Conservation (phyloP, 2,797 vertebrate genomes). For the Cynodonichthys magdalenae region DNA sequence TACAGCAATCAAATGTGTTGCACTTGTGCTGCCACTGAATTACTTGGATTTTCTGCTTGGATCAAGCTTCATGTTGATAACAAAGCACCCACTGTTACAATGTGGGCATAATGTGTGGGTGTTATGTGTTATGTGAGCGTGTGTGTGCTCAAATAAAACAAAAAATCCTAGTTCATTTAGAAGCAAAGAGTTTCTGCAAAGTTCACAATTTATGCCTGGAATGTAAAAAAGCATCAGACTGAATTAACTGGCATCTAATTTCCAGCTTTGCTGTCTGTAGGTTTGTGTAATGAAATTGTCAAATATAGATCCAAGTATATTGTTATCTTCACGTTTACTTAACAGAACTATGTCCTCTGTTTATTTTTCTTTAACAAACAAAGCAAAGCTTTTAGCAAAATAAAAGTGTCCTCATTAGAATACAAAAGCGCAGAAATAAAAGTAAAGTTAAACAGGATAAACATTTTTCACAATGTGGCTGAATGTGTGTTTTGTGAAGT, state of each 20-base stretch:
- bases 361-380: no score
- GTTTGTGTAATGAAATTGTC: not conserved
- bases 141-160: constrained; percentile 35
- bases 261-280: not conserved
- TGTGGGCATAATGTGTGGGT: constrained; percentile 73
- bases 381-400: no score
- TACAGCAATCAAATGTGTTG: constrained; percentile 79
- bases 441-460: not conserved
- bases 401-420: no score
- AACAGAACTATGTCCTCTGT: no score
- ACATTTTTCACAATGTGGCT: not conserved
- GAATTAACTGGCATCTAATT: constrained; percentile 2
- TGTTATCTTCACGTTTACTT: not conserved
- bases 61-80: constrained; percentile 67
- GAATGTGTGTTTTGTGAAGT: constrained; percentile 4
- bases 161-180: constrained; percentile 44
- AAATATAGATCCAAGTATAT: not conserved
- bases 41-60: constrained; percentile 58
- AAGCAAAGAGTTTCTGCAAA: constrained; percentile 42
- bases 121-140: constrained; percentile 60
- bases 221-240: constrained; percentile 17
- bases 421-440: not conserved
- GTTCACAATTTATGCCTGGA: constrained; percentile 32
- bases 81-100: constrained; percentile 72
- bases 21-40: constrained; percentile 62